Conservation (phyloP, 1,140 invertebrate genomes). For the Dreissena rostriformis region DNA sequence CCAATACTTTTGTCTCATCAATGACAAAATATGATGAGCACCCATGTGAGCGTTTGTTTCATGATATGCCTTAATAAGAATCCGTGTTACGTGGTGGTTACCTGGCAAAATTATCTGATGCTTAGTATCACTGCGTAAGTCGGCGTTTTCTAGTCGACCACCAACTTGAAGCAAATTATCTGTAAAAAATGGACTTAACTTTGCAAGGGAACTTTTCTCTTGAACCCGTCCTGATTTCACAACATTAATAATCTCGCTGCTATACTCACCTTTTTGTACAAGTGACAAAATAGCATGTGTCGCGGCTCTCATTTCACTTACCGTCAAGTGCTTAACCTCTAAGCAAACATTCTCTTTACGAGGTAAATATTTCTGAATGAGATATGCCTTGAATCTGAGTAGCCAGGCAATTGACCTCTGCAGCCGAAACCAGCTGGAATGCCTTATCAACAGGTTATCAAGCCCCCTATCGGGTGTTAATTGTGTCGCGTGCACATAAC, state of each 20-base stretch:
- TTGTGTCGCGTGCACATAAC: background rate
- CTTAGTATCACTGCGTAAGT: too few species aligned
- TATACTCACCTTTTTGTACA: conserved; percentile 5
- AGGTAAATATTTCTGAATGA: background rate
- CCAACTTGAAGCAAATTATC: conserved; percentile 54
- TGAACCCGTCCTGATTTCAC: conserved; percentile 5
- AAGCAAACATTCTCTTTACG: background rate
- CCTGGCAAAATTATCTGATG: too few species aligned
- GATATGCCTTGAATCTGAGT: conserved; percentile 20
- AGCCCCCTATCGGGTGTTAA: background rate
- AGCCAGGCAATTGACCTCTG: background rate
- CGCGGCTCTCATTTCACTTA: background rate
- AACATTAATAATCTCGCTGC: conserved; percentile 4
- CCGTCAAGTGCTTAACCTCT: background rate
- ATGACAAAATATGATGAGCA: too few species aligned
- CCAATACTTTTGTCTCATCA: too few species aligned
- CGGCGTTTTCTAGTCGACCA: conserved; percentile 46
- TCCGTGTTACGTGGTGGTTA: too few species aligned
- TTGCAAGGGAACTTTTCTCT: conserved; percentile 8
- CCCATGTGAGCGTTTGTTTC: too few species aligned
- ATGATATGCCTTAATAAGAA: too few species aligned
- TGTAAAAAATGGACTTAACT: conserved; percentile 29
- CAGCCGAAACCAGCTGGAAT: conserved; percentile 24
- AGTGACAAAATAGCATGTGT: background rate
- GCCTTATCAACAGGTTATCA: conserved; percentile 8